A percentile compares a stretch with the other conserved stretches of the same genome.
phyloP scores from a whole-genome alignment of 53 echinoderm and acorn worm species.

The Stichopus horrens region DNA sequence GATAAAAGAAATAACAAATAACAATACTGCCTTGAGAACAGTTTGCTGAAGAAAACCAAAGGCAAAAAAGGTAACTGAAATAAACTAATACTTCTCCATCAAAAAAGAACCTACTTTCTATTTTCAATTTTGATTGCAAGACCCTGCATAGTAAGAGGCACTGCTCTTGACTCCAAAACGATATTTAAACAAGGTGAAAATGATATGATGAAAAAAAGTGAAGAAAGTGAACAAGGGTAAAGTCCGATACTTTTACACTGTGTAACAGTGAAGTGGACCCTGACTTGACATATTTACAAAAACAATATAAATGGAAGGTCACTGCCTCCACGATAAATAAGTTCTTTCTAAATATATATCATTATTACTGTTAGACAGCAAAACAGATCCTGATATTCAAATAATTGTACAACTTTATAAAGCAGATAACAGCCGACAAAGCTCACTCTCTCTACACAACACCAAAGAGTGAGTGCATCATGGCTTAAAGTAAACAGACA shows the following conservation, averaged over 20 bases:
- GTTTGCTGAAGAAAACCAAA: background rate
- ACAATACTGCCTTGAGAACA: no score
- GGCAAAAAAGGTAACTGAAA: background rate
- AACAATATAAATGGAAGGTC: no score
- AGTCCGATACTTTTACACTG: background rate
- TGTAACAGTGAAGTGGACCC: slow-evolving; percentile 4
- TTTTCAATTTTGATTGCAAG: background rate
- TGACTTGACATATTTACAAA: background rate
- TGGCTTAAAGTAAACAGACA: background rate
- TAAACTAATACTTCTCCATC: background rate
- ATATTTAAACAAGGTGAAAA: background rate
- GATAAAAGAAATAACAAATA: no score
- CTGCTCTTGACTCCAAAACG: background rate
- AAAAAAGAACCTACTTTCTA: no score
- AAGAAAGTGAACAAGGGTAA: background rate
- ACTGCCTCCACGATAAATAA: no score
- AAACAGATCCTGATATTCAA: no score
- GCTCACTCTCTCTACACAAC: background rate
- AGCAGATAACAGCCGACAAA: no score
- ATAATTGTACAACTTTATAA: no score
- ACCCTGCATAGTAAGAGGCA: slow-evolving; percentile 11
- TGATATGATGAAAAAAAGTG: background rate
- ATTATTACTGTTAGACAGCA: no score
- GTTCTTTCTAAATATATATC: no score
- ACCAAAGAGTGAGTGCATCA: background rate